phyloP scores from a whole-genome alignment of 2,113 vertebrate genomes.

The Lepus americanus region DNA sequence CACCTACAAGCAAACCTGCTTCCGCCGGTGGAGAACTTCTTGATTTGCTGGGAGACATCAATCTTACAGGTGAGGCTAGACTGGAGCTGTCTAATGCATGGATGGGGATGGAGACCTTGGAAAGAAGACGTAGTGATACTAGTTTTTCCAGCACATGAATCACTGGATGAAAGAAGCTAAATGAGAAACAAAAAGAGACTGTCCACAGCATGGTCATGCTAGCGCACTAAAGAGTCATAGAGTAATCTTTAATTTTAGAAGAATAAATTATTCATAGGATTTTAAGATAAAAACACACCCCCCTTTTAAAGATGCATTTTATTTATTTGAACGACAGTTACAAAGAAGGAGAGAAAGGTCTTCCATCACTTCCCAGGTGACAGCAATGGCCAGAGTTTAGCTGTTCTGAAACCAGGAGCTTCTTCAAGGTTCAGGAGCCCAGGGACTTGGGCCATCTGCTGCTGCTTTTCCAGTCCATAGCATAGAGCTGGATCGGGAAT shows the following conservation, averaged over 20 bases:
- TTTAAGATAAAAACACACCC: slow-evolving; percentile 43
- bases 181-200: slow-evolving; percentile 2
- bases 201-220: background rate
- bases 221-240: background rate
- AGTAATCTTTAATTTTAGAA: background rate
- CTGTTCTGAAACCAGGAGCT: too few species aligned
- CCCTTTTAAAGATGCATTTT: too few species aligned
- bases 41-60: slow-evolving; percentile 96
- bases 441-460: too few species aligned
- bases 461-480: too few species aligned
- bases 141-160: background rate
- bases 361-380: too few species aligned
- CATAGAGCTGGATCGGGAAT: too few species aligned
- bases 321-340: too few species aligned
- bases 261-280: slow-evolving; percentile 49
- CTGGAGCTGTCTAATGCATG: slow-evolving; percentile 40
- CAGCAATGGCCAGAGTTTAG: too few species aligned
- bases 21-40: slow-evolving; percentile 97
- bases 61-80: slow-evolving; percentile 91
- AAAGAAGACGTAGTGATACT: background rate
- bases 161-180: background rate
- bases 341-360: too few species aligned
- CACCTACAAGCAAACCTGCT: slow-evolving; percentile 92
- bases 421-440: too few species aligned
- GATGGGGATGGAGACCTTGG: background rate